Base-by-base conservation (phyloP, 1,140 invertebrate genomes). In the Pseudomyrmex flavicornis region DNA sequence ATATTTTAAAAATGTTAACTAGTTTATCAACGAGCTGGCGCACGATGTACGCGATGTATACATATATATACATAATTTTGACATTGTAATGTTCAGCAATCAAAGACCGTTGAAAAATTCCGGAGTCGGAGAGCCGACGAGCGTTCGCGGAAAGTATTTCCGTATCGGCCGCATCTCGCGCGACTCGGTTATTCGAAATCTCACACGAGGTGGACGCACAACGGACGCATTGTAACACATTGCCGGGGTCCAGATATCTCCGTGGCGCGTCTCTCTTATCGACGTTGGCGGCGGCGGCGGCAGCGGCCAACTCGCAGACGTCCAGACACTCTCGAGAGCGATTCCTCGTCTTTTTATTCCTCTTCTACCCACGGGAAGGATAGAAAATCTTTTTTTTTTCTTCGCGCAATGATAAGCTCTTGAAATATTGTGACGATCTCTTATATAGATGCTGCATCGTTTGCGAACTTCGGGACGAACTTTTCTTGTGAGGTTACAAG, bases 161-260 rank as follows among this genome's bases (percentile, higher is more conserved):
- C 76, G 35, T 79, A 54, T 74, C 62, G 35, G 56, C 8, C 35
- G 35, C 52, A 76, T 76, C 83, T 84, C 61, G 52, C 61, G 52
- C n/a, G 70, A 54, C 26, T 63, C 52, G 61, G 54, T 86, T 52
- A 86, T 83, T 77, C 44, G 59, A 87, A 79, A 87, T 85, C 70
- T 85, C 35, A 35, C 35, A 62, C 82, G 69, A 83, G 66, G 62
- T 77, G 72, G 61, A 86, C 61, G 84, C 82, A 92, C 90, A 91
- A 90, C 83, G 89, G 52, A 74, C 59, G 88, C 88, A 91, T 91
- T 91, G 88, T 91, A 73, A 76, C 74, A 76, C 74, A 35, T 35
- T 35, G 15, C 46, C 76, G 44, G 65, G 35, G 72, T 61, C 65
- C 83, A 73, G 89, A 90, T 90, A 91, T 85, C 77, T 83, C 65